Percentiles rank a stretch among this genome's conserved stretches.
phyloP scores from a whole-genome alignment of 2,888 invertebrate species.

The Noctua janthe region DNA sequence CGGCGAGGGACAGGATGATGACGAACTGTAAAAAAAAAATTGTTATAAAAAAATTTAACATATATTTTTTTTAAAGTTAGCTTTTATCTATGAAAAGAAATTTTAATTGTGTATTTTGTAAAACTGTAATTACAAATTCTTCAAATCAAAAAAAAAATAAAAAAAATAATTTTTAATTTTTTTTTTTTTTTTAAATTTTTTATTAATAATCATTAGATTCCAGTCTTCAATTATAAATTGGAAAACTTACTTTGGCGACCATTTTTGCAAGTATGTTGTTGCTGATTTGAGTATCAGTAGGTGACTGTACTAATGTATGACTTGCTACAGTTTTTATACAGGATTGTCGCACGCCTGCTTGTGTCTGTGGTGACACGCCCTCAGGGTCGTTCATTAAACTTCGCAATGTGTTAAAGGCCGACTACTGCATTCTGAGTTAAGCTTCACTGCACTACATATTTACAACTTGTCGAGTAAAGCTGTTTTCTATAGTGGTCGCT shows the following conservation, averaged over 20 bases:
- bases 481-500: background rate
- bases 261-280: slow-evolving; percentile 73
- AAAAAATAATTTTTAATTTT: no score
- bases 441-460: slow-evolving; percentile 13
- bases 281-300: slow-evolving; percentile 74
- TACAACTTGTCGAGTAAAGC: slow-evolving; percentile 14
- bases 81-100: background rate
- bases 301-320: slow-evolving; percentile 76
- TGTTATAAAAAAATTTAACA: background rate
- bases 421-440: slow-evolving; percentile 26
- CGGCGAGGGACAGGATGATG: slow-evolving; percentile 79
- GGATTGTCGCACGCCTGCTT: slow-evolving; percentile 68
- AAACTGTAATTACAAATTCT: background rate
- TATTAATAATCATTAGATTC: background rate
- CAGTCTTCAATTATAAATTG: background rate
- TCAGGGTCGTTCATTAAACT: slow-evolving; percentile 30
- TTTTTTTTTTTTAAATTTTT: no score
- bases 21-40: slow-evolving; percentile 72
- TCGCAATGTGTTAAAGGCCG: slow-evolving; percentile 61
- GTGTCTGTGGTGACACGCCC: slow-evolving; percentile 39
- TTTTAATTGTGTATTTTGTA: background rate
- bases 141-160: background rate
- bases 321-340: slow-evolving; percentile 81
- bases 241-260: slow-evolving; percentile 81
- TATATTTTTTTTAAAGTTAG: background rate